Percentiles rank a stretch among this genome's conserved stretches.
These are phyloP conservation scores for Volucella inflata DNA, from an alignment of 2,888 invertebrate genomes.

Conservation along the genomic window DNA sequence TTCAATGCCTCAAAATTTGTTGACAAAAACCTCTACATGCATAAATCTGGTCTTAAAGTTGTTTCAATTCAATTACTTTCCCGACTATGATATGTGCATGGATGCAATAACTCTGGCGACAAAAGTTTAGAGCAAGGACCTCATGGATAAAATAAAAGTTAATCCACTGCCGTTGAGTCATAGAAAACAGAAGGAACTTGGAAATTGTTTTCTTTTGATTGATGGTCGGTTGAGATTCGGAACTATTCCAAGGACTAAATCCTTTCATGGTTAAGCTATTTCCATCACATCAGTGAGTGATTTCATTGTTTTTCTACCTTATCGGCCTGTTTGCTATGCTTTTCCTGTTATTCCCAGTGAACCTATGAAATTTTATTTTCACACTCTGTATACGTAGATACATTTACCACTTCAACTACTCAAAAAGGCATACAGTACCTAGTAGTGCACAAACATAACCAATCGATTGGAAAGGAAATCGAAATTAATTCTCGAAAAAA, in stretches of 20 bases:
- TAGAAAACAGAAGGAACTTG: conserved; percentile 1
- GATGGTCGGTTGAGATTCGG: not conserved
- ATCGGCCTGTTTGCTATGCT: conserved; percentile 8
- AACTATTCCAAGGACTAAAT: not conserved
- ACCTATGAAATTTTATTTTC: not conserved
- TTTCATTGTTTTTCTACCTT: conserved; percentile 30
- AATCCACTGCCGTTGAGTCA: not conserved
- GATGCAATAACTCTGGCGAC: not conserved
- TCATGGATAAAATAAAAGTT: not conserved
- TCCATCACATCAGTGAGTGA: conserved; percentile 11
- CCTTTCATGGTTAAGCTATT: conserved; percentile 5
- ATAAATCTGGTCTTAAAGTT: not conserved
- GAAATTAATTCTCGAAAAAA: conserved; percentile 32
- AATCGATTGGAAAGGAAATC: conserved; percentile 4
- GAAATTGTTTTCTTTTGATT: conserved; percentile 28
- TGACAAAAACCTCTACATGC: not conserved
- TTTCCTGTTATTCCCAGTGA: conserved; percentile 15
- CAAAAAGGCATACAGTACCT: not conserved
- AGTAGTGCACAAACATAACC: not conserved
- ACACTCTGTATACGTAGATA: not conserved
- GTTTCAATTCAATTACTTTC: conserved; percentile 14
- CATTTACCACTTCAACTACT: not conserved
- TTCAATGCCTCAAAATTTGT: not conserved
- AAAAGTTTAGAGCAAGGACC: conserved; percentile 1
- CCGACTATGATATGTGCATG: conserved; percentile 11